These are phyloP conservation scores for Onychostruthus taczanowskii DNA, from an alignment of 2,113 vertebrate genomes.

Conservation along the genomic window DNA sequence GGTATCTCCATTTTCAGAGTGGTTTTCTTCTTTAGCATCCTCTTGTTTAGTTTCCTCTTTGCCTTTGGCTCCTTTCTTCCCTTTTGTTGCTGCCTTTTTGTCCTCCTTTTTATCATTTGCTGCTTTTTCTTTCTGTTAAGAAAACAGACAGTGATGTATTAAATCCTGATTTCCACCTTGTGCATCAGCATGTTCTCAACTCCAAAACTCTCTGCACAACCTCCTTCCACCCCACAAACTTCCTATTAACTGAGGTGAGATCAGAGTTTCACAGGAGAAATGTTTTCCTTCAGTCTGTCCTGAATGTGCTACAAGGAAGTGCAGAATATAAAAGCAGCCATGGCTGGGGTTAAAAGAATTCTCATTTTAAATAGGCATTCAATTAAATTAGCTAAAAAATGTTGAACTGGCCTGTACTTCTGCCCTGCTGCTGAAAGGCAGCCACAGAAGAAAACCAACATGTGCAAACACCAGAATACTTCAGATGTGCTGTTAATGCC, in stretches of 20 bases:
- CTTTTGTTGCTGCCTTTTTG: conserved; percentile 82
- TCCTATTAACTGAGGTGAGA: not conserved
- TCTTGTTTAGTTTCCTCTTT: conserved; percentile 75
- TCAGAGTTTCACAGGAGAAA: not conserved
- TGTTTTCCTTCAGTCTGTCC: not conserved
- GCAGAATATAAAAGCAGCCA: not conserved
- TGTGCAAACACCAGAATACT: conserved; percentile 6
- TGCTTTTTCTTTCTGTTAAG: conserved; percentile 86
- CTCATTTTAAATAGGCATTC: conserved; percentile 31
- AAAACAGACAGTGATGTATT: not conserved
- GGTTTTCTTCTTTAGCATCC: conserved; percentile 88
- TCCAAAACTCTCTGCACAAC: not conserved
- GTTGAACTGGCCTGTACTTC: not conserved
- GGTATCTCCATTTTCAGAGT: conserved; percentile 92
- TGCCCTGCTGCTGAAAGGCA: conserved; percentile 36
- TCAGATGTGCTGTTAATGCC: conserved; percentile 6
- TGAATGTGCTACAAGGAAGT: not conserved
- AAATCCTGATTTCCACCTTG: not conserved
- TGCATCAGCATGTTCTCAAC: not conserved
- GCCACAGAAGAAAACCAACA: conserved; percentile 14
- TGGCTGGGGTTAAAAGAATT: conserved; percentile 14
- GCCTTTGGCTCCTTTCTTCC: conserved; percentile 83
- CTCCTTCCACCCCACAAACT: not conserved
- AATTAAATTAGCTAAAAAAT: conserved; percentile 54
- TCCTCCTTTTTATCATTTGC: conserved; percentile 88